Base-by-base conservation (phyloP, 2,888 invertebrate species). In the Mechanitis mazaeus region DNA sequence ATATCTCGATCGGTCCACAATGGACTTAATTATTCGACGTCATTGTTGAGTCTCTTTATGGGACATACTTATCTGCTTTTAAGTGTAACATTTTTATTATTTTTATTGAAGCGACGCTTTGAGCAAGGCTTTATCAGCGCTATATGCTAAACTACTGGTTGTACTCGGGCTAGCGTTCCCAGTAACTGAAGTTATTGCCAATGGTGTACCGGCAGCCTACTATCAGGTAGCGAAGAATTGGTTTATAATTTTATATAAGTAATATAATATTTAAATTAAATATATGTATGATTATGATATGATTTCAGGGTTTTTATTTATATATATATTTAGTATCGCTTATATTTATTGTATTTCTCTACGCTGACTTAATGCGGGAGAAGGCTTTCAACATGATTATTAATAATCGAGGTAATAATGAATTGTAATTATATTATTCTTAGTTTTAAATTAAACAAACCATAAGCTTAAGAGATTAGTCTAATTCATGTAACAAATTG, bases 151-250 rank as follows among this genome's bases (percentile, higher is more conserved):
- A 80, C 88, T 97, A 12, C 83, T 97, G 63, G 95, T 97, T 12
- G 94, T 97, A 4, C 86, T 96, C 68, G 96, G 96, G 7, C 92
- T 96, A 47, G 95, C 96, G 20, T 94, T 97, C 74, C 97, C 97
- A 3, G 93, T 97, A 65, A 95, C 97, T 3, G 96, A 97, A 87
- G 95, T 96, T 58, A 94, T 96, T 66, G 94, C 95, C 3, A 92
- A 93, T 56, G 93, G 93, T 72, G 95, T 96, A 33, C 94, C 95
- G 28, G 92, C 93, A 42, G 92, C 93, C 62, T 94, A 94, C 76
- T 95, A 96, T 79, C 94, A 93, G 91, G 94, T 93, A 84, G 47
- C n/a, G 50, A 45, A 59, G n/a, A 28, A 38, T 55, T 46, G 9
- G 46, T 59, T 4, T 45, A 35, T 11, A 55, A 42, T 35, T 35